Evolutionary conservation across 2,888 invertebrate genomes (phyloP).

Genomic region (Morpho deidamia): DNA sequence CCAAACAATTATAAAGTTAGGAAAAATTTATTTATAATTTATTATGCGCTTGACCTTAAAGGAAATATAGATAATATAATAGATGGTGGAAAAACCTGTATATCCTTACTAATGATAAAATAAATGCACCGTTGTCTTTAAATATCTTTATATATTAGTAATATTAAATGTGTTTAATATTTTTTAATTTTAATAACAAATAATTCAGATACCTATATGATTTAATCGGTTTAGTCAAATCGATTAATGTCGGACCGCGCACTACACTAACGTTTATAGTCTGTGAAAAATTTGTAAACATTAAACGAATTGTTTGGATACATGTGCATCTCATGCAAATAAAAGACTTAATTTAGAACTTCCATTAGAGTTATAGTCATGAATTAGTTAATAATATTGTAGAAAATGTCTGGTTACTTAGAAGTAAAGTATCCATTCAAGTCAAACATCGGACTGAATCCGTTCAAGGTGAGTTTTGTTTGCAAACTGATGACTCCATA

Average conservation of each 20-base stretch:
- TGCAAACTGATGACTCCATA: too few species aligned
- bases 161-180: too few species aligned
- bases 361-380: conserved; percentile 20
- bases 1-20: too few species aligned
- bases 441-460: conserved; percentile 79
- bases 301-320: conserved; percentile 33
- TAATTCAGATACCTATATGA: too few species aligned
- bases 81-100: too few species aligned
- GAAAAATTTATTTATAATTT: too few species aligned
- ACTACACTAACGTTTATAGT: conserved; percentile 22
- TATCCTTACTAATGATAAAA: too few species aligned
- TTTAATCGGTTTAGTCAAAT: not conserved
- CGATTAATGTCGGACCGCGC: conserved; percentile 11
- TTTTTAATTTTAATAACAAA: too few species aligned
- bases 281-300: conserved; percentile 33
- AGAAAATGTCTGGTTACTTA: conserved; percentile 76
- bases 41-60: too few species aligned
- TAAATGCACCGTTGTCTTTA: too few species aligned
- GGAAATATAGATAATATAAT: too few species aligned
- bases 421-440: conserved; percentile 81
- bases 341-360: conserved; percentile 11
- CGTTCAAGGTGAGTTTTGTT: conserved; percentile 77
- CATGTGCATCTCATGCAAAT: conserved; percentile 28
- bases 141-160: too few species aligned
- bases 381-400: conserved; percentile 14